Percentiles rank a stretch among this genome's conserved stretches.
Conservation (phyloP, 2,888 invertebrate genomes). For the Pedicia rivosa region DNA sequence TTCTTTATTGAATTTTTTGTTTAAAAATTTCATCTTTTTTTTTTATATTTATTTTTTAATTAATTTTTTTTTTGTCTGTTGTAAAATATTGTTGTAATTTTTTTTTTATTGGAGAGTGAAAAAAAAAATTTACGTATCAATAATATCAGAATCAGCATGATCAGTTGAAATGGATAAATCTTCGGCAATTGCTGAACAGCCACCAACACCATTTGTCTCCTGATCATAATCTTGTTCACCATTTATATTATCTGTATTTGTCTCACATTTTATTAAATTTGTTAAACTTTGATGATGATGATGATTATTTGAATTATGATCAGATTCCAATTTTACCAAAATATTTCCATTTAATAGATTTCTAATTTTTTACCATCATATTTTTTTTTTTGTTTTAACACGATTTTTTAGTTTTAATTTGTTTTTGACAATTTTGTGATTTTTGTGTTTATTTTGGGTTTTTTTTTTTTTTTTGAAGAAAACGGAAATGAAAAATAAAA, state of each 20-base stretch:
- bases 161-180: slow-evolving; percentile 6
- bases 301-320: too few species aligned
- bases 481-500: too few species aligned
- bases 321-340: slow-evolving; percentile 3
- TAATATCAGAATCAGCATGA: slow-evolving; percentile 2
- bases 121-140: slow-evolving; percentile 3
- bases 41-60: too few species aligned
- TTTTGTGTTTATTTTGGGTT: not conserved
- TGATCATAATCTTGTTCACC: not conserved
- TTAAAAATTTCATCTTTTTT: too few species aligned
- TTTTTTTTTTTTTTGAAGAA: not conserved
- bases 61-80: too few species aligned
- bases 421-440: too few species aligned
- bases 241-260: not conserved
- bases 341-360: not conserved
- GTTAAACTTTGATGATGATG: not conserved
- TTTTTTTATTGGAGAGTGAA: too few species aligned
- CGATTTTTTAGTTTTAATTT: too few species aligned
- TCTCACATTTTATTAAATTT: slow-evolving; percentile 4
- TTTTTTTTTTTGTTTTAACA: too few species aligned
- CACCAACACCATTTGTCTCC: not conserved
- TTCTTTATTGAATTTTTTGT: too few species aligned
- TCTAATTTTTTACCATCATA: too few species aligned
- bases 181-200: not conserved
- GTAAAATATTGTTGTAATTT: too few species aligned